phyloP scores from a whole-genome alignment of 2,797 vertebrate genomes.

The Coluber constrictor region DNA sequence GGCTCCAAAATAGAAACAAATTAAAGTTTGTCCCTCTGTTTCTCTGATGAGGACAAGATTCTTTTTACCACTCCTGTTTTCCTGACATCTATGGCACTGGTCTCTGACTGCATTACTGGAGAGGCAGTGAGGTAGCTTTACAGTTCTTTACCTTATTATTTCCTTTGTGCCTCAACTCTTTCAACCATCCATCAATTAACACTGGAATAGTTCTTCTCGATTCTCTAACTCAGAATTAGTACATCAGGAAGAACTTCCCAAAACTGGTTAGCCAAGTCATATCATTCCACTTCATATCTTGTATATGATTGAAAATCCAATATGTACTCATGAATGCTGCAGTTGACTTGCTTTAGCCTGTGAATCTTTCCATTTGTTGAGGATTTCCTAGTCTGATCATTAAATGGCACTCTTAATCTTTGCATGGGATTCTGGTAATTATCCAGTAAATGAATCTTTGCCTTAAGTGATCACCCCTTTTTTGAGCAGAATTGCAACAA shows the following conservation, averaged over 20 bases:
- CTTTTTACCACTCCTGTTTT: not conserved
- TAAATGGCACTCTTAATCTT: not conserved
- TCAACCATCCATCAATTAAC: not conserved
- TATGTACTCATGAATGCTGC: not conserved
- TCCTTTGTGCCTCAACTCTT: not conserved
- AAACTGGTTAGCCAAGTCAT: not conserved
- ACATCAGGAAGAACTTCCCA: not conserved
- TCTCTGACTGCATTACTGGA: not conserved
- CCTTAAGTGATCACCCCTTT: not conserved
- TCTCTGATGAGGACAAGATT: not conserved
- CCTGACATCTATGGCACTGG: not conserved
- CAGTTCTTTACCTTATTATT: not conserved
- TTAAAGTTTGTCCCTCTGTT: not conserved
- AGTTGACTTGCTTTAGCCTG: not conserved
- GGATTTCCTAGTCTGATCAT: not conserved
- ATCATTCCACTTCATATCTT: not conserved
- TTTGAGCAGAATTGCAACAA: not conserved
- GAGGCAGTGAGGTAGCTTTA: not conserved
- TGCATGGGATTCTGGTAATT: not conserved
- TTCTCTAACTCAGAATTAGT: not conserved
- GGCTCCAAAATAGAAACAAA: not conserved
- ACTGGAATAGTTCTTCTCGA: not conserved
- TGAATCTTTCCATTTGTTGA: not conserved
- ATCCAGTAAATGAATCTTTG: not conserved
- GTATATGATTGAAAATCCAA: not conserved